A percentile compares a stretch with the other conserved stretches of the same genome.
These are phyloP conservation scores for Procambarus virginalis DNA, from an alignment of 1,140 invertebrate genomes.

Conservation along the genomic window DNA sequence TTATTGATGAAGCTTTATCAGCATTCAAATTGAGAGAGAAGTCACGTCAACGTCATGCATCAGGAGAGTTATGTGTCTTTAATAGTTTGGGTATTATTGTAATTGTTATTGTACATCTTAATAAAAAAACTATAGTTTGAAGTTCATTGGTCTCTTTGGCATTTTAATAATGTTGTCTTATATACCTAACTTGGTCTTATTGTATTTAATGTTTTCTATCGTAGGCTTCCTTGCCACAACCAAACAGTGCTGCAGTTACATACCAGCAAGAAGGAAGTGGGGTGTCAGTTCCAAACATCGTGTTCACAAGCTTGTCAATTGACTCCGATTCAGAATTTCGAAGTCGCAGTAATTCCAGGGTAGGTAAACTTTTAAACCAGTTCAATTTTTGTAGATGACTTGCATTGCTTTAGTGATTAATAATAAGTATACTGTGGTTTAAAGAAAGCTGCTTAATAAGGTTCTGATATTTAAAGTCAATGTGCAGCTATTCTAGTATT, in stretches of 20 bases:
- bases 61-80: conserved; percentile 49
- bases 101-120: too few species aligned
- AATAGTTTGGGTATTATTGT: not conserved
- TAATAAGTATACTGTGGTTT: too few species aligned
- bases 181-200: too few species aligned
- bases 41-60: conserved; percentile 76
- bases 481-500: too few species aligned
- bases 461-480: too few species aligned
- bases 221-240: conserved; percentile 11
- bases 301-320: conserved; percentile 22
- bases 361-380: conserved; percentile 9
- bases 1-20: conserved; percentile 91
- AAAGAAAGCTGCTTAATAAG: too few species aligned
- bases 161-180: too few species aligned
- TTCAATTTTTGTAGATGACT: not conserved
- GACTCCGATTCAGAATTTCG: conserved; percentile 25
- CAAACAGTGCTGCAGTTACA: conserved; percentile 44
- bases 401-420: too few species aligned
- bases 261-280: conserved; percentile 69
- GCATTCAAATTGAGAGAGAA: conserved; percentile 88
- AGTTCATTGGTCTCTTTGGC: too few species aligned
- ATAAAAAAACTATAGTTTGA: too few species aligned
- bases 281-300: conserved; percentile 65
- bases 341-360: conserved; percentile 55
- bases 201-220: not conserved